Base-by-base conservation (phyloP, 2,113 vertebrate species). In the Myocastor coypus region DNA sequence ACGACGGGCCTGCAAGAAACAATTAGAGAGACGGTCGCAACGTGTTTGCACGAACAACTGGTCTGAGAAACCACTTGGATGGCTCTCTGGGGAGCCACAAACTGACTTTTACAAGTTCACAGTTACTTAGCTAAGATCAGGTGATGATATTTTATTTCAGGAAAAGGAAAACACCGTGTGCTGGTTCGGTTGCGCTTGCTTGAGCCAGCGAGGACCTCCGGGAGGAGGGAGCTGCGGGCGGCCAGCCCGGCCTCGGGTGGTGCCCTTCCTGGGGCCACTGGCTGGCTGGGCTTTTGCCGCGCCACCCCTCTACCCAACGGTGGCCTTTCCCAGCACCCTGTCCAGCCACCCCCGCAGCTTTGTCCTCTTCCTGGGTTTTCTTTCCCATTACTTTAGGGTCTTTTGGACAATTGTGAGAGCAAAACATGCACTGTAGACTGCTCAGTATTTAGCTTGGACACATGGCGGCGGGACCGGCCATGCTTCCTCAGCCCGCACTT, bases 101-200 rank as follows among this genome's bases (percentile, higher is more conserved):
- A 96, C 95, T 95, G 93, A 97, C 91, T 98, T 98, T 98, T 97
- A 98, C 97, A 98, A 97, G 97, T 97, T 98, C 97, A 94, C 97
- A 98, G 97, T 98, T 97, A 97, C 97, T 98, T 98, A 97, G 95
- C 97, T 96, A 86, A 90, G 97, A 97, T 97, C 97, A 97, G 97
- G 97, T 97, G 97, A 97, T 97, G 97, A 97, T 97, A 96, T 96
- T 98, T 98, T 97, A 97, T 97, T 97, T 97, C 94, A 97, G 95
- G 96, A 95, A 91, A 97, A 98, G 96, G 96, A 93, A 97, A 97
- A 94, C 96, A 96, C 63, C 96, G 94, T 94, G 96, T 97, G 97
- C 93, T 95, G 50, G 93, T 78, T 4, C 42, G 63, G 84, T 37
- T 88, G 93, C 93, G 95, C 50, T 46, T 19, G 77, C 78, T 59